Evolutionary conservation across 1,140 invertebrate species (phyloP).

Genomic region (Latrodectus geometricus): DNA sequence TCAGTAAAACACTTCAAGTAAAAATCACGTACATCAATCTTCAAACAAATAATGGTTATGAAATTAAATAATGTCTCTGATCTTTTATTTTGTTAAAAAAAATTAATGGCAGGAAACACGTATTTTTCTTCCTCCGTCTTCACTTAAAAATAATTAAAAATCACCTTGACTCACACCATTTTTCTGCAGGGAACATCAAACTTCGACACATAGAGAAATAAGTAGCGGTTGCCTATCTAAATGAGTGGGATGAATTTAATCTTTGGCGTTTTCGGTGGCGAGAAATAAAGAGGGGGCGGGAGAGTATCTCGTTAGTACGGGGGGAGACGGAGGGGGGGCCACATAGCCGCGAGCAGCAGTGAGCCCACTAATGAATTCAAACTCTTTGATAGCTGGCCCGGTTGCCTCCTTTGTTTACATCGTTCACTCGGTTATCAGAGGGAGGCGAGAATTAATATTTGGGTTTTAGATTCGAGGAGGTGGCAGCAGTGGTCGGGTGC

Average conservation of each 20-base stretch:
- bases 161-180: background rate
- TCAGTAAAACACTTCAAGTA: no score
- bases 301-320: background rate
- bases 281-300: background rate
- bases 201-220: constrained; percentile 2
- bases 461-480: constrained; percentile 31
- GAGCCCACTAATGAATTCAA: constrained; percentile 31
- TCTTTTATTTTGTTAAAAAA: no score
- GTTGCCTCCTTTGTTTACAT: constrained; percentile 16
- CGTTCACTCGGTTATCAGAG: constrained; percentile 7
- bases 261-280: background rate
- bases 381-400: constrained; percentile 11
- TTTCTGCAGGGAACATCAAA: background rate
- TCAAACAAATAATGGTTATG: no score
- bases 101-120: no score
- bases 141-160: background rate
- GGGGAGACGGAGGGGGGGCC: background rate
- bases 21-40: no score
- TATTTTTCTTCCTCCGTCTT: background rate
- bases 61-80: no score
- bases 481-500: background rate
- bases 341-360: background rate
- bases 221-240: constrained; percentile 4
- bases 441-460: constrained; percentile 25
- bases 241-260: constrained; percentile 33